Base-by-base conservation (phyloP, 2,113 vertebrate species). In the Lontra canadensis region DNA sequence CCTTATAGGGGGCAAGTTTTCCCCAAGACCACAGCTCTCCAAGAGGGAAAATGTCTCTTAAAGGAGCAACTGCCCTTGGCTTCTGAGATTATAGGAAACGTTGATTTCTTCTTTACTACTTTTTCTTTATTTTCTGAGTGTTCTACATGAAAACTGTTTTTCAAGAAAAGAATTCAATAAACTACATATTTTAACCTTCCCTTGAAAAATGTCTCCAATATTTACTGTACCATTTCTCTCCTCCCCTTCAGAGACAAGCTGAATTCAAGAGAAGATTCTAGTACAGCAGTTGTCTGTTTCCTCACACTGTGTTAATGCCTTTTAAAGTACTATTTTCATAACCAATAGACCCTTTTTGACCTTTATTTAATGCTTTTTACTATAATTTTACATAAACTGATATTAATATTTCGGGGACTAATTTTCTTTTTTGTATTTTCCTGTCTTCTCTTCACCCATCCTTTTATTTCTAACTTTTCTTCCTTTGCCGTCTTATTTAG, bases 191-290 rank as follows among this genome's bases (percentile, higher is more conserved):
- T 86, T 79, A 95, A 91, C 5, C 31, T 87, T 83, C 31, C 31
- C 47, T 89, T 89, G 63, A 92, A 47, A 80, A 86, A 79, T 67
- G 90, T 42, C 55, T 90, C 57, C 83, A 57, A 44, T 65, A 73
- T 88, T 97, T 79, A 55, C n/a, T 44, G 42, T 36, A 13, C 4
- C 11, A 23, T 85, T 81, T 91, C 85, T 90, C 57, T 71, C 20
- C 55, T 57, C 93, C 69, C 47, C 4, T 86, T 96, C 44, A 79
- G 2, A 96, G 31, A 13, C 76, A 79, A 81, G 55, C 26, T 94
- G 17, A 74, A 71, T 84, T 97, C 36, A 81, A 96, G 92, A 78
- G 31, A 97, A 80, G 89, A 47, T 74, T 92, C 44, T 49, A 47
- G 25, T 10, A 39, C 15, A 79, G 6, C n/a, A n/a, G 2, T 39